A percentile compares a stretch with the other conserved stretches of the same genome.
phyloP scores from a whole-genome alignment of 1,140 invertebrate species.

The Paraescarpia echinospica region DNA sequence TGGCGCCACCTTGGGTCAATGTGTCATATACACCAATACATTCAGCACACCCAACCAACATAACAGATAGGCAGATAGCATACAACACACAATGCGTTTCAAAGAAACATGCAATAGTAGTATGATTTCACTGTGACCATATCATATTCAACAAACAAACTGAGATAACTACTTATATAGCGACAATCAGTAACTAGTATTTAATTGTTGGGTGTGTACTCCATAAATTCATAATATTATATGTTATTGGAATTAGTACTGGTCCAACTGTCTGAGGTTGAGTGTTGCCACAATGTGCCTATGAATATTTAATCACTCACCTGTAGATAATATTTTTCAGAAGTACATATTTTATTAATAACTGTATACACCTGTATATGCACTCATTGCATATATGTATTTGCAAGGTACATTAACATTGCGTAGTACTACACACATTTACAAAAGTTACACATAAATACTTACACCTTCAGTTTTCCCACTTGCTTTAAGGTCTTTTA shows the following conservation, averaged over 20 bases:
- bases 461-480: slow-evolving; percentile 35
- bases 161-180: neutral
- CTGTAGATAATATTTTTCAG: neutral
- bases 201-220: neutral
- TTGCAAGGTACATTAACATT: too few relatives aligned
- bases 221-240: neutral
- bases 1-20: too few relatives aligned
- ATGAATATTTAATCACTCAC: neutral
- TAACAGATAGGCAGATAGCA: neutral
- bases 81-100: neutral
- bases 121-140: neutral
- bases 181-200: neutral
- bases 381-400: too few relatives aligned
- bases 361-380: slow-evolving; percentile 2
- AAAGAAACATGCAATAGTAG: neutral
- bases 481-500: slow-evolving; percentile 68
- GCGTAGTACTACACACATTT: too few relatives aligned
- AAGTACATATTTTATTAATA: slow-evolving; percentile 13
- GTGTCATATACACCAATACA: too few relatives aligned
- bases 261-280: neutral
- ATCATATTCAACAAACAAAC: neutral
- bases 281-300: neutral
- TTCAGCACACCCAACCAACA: neutral
- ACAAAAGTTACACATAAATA: slow-evolving; percentile 26
- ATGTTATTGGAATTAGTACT: neutral